Evolutionary conservation across 2,113 vertebrate species (phyloP), one percentile per base, ranked within the genome.

Genomic region (Boulengeromyrus knoepffleri): DNA sequence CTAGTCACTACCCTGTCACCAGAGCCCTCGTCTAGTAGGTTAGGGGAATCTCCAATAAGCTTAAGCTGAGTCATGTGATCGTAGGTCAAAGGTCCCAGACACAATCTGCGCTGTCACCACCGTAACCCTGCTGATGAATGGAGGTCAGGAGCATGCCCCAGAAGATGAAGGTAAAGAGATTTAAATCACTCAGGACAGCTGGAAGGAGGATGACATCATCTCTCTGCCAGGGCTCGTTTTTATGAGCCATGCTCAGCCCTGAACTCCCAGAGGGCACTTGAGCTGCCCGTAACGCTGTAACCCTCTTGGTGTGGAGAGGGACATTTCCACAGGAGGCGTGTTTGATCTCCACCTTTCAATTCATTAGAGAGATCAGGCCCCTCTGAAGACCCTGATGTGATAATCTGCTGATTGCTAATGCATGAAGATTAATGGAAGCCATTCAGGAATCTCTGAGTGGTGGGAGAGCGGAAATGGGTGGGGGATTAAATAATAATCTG

Each of bases 341-440:
- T 5, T 39, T 77, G 31, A 77, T 15, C 31, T 74, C 27, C 0
- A 13, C n/a, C 66, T 77, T 77, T 36, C 31, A n/a, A 19, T 46
- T 84, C 42, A 46, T 24, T 5, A 47, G 80, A 3, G 70, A 77
- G 15, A 77, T 84, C 36, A 24, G 39, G 42, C 42, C 80, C 80
- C 39, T 84, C 42, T 42, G 39, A 47, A 24, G 80, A 47, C 39
- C 42, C 1, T 7, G 17, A 84, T 5, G 42, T 9, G 19, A 24
- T 84, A 90, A 77, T 91, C 93, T 90, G 90, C 89, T 85, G 90
- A 92, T 89, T 91, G 94, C 90, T 91, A 91, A 95, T 94, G 94
- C 91, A 93, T 91, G 45, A 84, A 87, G 93, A 94, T 94, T 93
- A 93, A 96, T 94, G 93, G 90, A 89, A 92, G 90, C 92, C 93